Evolutionary conservation across 2,113 vertebrate genomes (phyloP).

Genomic region (Lagopus muta): DNA sequence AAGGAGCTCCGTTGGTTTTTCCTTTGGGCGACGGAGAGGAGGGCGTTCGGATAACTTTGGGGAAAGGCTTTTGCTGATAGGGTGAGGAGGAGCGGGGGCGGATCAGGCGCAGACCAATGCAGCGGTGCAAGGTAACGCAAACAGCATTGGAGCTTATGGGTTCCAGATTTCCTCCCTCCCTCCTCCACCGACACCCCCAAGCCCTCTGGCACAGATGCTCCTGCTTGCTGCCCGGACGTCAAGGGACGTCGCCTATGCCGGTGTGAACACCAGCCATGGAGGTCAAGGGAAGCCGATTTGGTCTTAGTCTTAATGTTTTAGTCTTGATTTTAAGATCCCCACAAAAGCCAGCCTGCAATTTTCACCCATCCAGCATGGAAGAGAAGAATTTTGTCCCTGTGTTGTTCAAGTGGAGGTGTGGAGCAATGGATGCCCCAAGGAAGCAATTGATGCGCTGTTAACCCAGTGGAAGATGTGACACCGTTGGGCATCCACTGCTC

Average conservation of each 20-base stretch:
- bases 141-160: constrained; percentile 87
- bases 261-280: neutral
- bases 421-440: neutral
- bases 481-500: neutral
- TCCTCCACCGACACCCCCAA: constrained; percentile 26
- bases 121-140: constrained; percentile 78
- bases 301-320: neutral
- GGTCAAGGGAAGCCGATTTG: neutral
- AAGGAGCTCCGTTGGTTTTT: constrained; percentile 44
- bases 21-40: constrained; percentile 68
- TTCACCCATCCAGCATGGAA: neutral
- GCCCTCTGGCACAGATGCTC: constrained; percentile 71
- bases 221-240: constrained; percentile 37
- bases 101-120: constrained; percentile 82
- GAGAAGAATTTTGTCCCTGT: neutral
- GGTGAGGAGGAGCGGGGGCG: constrained; percentile 69
- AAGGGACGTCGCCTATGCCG: neutral
- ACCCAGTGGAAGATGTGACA: neutral
- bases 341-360: neutral
- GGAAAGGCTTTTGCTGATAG: constrained; percentile 70
- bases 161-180: constrained; percentile 87
- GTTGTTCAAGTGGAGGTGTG: neutral
- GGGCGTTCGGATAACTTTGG: constrained; percentile 57
- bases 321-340: too few relatives aligned
- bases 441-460: neutral